A percentile compares a stretch with the other conserved stretches of the same genome.
These are phyloP conservation scores for Callocephalon fimbriatum DNA, from an alignment of 2,113 vertebrate species.

Conservation along the genomic window DNA sequence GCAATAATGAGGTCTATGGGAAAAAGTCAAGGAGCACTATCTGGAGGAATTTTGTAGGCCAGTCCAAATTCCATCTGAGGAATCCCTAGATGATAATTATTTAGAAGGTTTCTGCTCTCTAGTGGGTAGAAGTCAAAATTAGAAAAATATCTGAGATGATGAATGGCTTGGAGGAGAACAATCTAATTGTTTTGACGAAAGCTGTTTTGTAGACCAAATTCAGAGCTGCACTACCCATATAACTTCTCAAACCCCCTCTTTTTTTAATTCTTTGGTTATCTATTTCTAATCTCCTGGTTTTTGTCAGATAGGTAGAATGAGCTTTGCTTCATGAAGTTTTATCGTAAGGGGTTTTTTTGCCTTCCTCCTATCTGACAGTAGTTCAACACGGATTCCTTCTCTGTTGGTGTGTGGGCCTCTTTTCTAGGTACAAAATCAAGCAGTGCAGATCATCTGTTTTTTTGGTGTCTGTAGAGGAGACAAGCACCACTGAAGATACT, in stretches of 20 bases:
- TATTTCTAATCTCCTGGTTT: neutral
- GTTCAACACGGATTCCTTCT: neutral
- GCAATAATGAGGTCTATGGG: slow-evolving; percentile 54
- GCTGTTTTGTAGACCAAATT: neutral
- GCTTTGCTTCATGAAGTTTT: neutral
- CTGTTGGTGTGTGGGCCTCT: neutral
- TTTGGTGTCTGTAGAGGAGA: neutral
- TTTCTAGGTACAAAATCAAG: neutral
- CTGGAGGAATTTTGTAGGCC: slow-evolving; percentile 55
- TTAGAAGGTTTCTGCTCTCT: slow-evolving; percentile 40
- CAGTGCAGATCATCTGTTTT: neutral
- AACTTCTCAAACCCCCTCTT: neutral
- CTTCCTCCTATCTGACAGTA: neutral
- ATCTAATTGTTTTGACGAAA: neutral
- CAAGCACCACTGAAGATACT: neutral
- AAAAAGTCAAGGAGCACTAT: slow-evolving; percentile 71
- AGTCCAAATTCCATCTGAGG: slow-evolving; percentile 68
- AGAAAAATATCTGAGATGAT: slow-evolving; percentile 27
- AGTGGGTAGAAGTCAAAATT: slow-evolving; percentile 24
- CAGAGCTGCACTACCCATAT: neutral
- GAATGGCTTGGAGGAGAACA: slow-evolving; percentile 15
- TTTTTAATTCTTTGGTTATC: neutral
- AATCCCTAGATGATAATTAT: slow-evolving; percentile 71
- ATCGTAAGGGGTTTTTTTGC: neutral
- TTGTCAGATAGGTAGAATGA: neutral